Conservation (phyloP, 2,113 vertebrate species). For the Oryzias javanicus region DNA sequence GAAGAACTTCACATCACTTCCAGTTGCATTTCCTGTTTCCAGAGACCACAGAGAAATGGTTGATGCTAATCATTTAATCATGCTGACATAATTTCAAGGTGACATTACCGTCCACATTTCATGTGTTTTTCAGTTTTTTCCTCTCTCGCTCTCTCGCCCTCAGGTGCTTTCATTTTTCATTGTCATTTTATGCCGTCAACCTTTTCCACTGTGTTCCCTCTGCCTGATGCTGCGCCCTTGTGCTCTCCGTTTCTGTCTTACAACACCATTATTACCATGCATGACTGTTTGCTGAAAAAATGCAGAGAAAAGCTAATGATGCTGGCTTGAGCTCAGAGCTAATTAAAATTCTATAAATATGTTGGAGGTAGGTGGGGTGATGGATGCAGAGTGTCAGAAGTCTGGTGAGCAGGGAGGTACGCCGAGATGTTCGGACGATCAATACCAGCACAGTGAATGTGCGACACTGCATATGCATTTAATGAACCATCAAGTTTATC, state of each 20-base stretch:
- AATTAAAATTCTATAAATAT: conserved; percentile 92
- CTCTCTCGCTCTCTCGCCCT: neutral
- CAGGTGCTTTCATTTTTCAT: conserved; percentile 68
- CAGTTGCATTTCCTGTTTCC: conserved; percentile 43
- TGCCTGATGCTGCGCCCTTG: conserved; percentile 61
- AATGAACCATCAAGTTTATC: conserved; percentile 80
- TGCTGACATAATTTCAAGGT: conserved; percentile 73
- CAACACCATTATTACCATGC: conserved; percentile 57
- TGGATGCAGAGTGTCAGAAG: conserved; percentile 83
- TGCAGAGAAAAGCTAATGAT: conserved; percentile 77
- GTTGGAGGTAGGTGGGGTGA: conserved; percentile 71
- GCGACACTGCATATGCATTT: conserved; percentile 82
- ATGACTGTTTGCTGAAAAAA: conserved; percentile 41
- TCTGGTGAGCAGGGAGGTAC: conserved; percentile 69
- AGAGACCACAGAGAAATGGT: conserved; percentile 51
- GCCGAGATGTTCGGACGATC: conserved; percentile 76
- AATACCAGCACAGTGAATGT: conserved; percentile 73
- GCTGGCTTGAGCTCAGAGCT: conserved; percentile 73
- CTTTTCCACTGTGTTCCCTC: conserved; percentile 45
- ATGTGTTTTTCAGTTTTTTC: conserved; percentile 48
- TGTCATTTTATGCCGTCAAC: conserved; percentile 73
- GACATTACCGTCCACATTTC: conserved; percentile 67
- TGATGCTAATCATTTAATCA: conserved; percentile 60
- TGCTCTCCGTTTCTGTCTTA: conserved; percentile 50
- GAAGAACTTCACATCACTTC: conserved; percentile 7